Percentiles rank a stretch among this genome's conserved stretches.
phyloP scores from a whole-genome alignment of 2,113 vertebrate species.

The Psammodynastes pulverulentus region DNA sequence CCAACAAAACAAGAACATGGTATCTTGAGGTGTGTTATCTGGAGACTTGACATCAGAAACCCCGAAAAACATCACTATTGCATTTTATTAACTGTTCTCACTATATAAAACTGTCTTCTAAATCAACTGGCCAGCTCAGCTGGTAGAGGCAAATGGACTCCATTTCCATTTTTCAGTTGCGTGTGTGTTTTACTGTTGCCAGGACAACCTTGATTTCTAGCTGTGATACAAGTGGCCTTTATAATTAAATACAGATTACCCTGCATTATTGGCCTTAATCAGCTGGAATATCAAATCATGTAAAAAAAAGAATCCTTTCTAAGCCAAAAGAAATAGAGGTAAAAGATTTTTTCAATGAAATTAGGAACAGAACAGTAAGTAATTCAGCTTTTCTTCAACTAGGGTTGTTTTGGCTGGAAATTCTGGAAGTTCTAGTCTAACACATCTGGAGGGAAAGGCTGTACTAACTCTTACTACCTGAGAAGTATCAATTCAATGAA shows the following conservation, averaged over 20 bases:
- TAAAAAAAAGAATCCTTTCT: neutral
- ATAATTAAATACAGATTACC: conserved; percentile 30
- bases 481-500: neutral
- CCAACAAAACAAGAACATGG: neutral
- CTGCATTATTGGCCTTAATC: neutral
- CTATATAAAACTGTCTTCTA: conserved; percentile 34
- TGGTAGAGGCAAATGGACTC: neutral
- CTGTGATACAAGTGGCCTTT: conserved; percentile 10
- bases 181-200: conserved; percentile 7
- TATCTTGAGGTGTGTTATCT: neutral
- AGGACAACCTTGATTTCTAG: conserved; percentile 17
- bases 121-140: neutral
- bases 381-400: neutral
- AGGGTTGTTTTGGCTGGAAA: neutral
- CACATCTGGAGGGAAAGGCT: no score
- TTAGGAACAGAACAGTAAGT: no score
- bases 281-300: conserved; percentile 13
- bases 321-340: neutral
- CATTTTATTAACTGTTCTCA: neutral
- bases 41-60: neutral
- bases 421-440: neutral
- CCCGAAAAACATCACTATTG: neutral
- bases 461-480: neutral
- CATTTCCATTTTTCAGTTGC: neutral
- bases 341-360: neutral